These are phyloP conservation scores for Elachura formosa DNA, from an alignment of 2,113 vertebrate species.

Conservation along the genomic window DNA sequence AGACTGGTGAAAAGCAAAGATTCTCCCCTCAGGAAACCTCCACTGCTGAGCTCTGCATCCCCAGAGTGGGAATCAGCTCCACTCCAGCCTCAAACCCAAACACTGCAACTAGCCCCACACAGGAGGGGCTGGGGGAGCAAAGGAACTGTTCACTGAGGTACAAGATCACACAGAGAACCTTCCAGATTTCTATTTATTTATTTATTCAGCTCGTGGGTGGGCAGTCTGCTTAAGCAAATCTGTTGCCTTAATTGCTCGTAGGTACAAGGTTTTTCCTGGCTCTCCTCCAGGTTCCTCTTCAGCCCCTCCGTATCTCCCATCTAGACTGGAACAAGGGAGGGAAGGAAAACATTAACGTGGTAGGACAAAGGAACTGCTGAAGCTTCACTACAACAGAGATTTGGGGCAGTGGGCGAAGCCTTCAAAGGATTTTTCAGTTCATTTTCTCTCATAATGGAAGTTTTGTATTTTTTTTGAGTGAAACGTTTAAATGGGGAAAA, in stretches of 20 bases:
- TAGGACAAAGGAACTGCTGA: background rate
- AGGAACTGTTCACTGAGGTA: accelerated
- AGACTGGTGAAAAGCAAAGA: background rate
- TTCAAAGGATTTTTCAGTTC: background rate
- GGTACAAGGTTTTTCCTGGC: background rate
- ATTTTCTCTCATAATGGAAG: background rate
- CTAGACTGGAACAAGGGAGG: background rate
- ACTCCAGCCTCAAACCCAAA: background rate
- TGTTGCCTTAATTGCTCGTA: background rate
- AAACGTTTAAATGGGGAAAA: background rate
- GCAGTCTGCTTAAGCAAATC: background rate
- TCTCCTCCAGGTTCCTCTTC: background rate
- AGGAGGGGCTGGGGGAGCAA: background rate
- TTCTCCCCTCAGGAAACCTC: background rate
- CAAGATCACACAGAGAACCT: background rate
- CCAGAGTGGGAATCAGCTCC: background rate
- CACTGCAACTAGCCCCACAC: background rate
- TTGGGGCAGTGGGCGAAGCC: background rate
- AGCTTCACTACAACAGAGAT: background rate
- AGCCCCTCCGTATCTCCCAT: background rate
- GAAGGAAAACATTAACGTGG: background rate
- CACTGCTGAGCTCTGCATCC: background rate
- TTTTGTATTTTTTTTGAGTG: background rate
- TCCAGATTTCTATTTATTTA: accelerated
- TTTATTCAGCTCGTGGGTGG: background rate